These are phyloP conservation scores for Tridacna crocea DNA, from an alignment of 2,888 invertebrate species.

Conservation along the genomic window DNA sequence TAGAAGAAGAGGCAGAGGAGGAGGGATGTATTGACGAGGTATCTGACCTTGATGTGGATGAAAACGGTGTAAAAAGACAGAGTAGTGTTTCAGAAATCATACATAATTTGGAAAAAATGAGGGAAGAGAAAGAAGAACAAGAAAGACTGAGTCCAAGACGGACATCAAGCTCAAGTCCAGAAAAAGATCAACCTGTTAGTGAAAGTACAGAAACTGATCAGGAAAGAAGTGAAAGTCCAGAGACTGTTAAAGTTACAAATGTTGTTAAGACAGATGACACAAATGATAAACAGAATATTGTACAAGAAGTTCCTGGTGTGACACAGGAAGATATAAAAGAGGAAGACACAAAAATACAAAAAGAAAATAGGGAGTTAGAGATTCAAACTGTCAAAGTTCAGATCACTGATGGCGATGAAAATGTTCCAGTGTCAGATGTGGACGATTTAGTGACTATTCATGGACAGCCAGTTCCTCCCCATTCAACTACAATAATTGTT, in stretches of 20 bases:
- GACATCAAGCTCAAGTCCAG: conserved; percentile 30
- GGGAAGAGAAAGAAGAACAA: conserved; percentile 33
- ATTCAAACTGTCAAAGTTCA: conserved; percentile 74
- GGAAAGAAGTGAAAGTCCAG: conserved; percentile 26
- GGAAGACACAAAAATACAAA: conserved; percentile 20
- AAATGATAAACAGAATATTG: conserved; percentile 26
- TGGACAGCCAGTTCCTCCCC: conserved; percentile 69
- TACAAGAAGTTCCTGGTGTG: background rate
- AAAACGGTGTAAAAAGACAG: conserved; percentile 33
- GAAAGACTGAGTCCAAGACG: conserved; percentile 33
- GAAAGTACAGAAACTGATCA: conserved; percentile 11
- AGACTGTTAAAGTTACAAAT: conserved; percentile 14
- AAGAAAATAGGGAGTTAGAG: conserved; percentile 58
- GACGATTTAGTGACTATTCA: conserved; percentile 71
- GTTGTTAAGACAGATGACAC: conserved; percentile 27
- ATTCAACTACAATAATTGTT: conserved; percentile 69
- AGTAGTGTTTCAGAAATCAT: conserved; percentile 61
- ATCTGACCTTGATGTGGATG: background rate
- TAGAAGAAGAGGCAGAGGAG: conserved; percentile 55
- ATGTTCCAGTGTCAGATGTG: conserved; percentile 45
- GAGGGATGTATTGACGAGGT: conserved; percentile 29
- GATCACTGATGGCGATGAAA: conserved; percentile 63
- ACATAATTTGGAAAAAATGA: conserved; percentile 52
- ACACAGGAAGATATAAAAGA: conserved; percentile 18
- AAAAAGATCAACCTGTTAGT: conserved; percentile 1